A percentile compares a stretch with the other conserved stretches of the same genome.
phyloP scores from a whole-genome alignment of 1,140 invertebrate species.

The Coboldia fuscipes region DNA sequence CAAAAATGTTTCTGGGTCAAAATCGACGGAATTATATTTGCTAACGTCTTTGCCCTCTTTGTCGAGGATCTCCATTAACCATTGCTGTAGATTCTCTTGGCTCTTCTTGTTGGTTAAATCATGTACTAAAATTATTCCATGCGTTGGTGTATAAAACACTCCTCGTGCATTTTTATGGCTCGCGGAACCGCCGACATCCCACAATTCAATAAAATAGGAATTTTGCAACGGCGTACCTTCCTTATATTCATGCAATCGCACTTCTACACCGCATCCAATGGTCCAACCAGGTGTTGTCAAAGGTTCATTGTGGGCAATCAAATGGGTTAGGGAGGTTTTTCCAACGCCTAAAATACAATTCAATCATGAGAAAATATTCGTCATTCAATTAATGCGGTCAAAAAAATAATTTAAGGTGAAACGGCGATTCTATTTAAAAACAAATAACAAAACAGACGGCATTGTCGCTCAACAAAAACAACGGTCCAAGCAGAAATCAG shows the following conservation, averaged over 20 bases:
- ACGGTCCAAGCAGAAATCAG: too few relatives aligned
- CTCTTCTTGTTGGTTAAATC: constrained; percentile 93
- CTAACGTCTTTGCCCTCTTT: constrained; percentile 36
- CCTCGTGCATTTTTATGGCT: constrained; percentile 76
- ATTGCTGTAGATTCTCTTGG: constrained; percentile 78
- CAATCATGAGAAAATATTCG: constrained; percentile 3
- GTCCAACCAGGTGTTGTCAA: constrained; percentile 77
- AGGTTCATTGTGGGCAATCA: constrained; percentile 73
- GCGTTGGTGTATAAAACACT: constrained; percentile 81
- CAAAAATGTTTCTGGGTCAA: constrained; percentile 81
- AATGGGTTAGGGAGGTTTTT: constrained; percentile 81
- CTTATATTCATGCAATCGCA: constrained; percentile 88
- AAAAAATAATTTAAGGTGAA: background rate
- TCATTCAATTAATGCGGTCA: background rate
- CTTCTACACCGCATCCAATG: constrained; percentile 85
- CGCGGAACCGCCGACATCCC: constrained; percentile 88
- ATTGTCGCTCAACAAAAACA: too few relatives aligned
- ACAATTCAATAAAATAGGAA: constrained; percentile 85
- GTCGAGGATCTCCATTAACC: constrained; percentile 78
- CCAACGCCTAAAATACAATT: constrained; percentile 52
- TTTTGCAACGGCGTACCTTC: constrained; percentile 81
- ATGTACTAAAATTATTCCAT: constrained; percentile 90
- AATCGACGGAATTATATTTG: constrained; percentile 25
- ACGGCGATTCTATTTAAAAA: background rate
- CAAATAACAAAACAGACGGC: background rate